Evolutionary conservation across 2,888 invertebrate species (phyloP), one percentile per base, ranked within the genome.

Genomic region (Amaurobius ferox): DNA sequence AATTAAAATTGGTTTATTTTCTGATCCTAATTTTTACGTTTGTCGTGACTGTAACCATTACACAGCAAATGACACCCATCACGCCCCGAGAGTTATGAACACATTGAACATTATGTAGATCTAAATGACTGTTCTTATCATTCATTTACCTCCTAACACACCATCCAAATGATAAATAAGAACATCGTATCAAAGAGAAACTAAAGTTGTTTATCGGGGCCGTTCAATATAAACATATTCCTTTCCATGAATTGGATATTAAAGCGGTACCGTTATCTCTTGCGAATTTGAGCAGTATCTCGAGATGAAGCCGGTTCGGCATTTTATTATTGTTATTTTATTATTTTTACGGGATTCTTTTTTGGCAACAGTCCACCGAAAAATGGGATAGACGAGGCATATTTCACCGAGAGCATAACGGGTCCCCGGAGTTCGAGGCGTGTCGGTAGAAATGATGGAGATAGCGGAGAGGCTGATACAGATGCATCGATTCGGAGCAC

Each of bases 331-430:
- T 16, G 2, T 55, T 55, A 55, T 55, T 55, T 23, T 55, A 23
- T 11, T 55, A 23, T 1, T 23, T 55, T 55, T 55, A 55, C 55
- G 23, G 23, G 5, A 55, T 55, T 55, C 16, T 11, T 23, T 55
- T 55, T 55, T 55, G 55, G 55, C 55, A 55, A 23, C 23, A n/a
- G 55, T 55, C 55, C 55, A 55, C 16, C 55, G 23, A 19, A 55
- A 44, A 55, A 55, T 23, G 23, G 19, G 55, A 55, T 55, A 23
- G 55, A 11, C 55, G 23, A 55, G 55, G 55, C 55, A 55, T 55
- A 55, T 23, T 23, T 55, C 55, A 55, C 5, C 55, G 23, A 55
- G 16, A 5, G 23, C 44, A 23, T 55, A 23, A 55, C 55, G 55
- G 55, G 23, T 23, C 55, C 23, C 55, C 23, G 23, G 55, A 55